Percentiles rank a stretch among this genome's conserved stretches.
phyloP scores from a whole-genome alignment of 2,888 invertebrate genomes.

The Empis livida region DNA sequence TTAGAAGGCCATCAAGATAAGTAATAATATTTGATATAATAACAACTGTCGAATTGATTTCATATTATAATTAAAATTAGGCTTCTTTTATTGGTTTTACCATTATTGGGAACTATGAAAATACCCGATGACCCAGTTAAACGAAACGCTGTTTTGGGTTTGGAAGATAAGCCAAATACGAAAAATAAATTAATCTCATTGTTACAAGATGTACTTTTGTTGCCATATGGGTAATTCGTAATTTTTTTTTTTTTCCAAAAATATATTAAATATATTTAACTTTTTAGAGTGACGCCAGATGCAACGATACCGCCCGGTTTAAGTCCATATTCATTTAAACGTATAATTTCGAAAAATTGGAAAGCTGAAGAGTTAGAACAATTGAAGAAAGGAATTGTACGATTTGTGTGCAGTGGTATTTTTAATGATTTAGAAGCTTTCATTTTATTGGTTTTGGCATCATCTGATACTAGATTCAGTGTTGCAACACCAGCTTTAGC shows the following conservation, averaged over 20 bases:
- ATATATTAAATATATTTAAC: neutral
- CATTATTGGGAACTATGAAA: constrained; percentile 60
- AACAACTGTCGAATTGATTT: neutral
- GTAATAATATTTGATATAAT: constrained; percentile 33
- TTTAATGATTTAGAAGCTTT: constrained; percentile 62
- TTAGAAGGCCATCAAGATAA: constrained; percentile 75
- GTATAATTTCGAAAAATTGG: constrained; percentile 57
- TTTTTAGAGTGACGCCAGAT: constrained; percentile 21
- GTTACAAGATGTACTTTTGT: constrained; percentile 66
- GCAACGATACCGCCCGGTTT: constrained; percentile 57
- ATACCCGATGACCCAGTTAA: constrained; percentile 46
- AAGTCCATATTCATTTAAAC: constrained; percentile 61
- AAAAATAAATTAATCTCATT: constrained; percentile 48
- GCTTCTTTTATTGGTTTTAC: constrained; percentile 66
- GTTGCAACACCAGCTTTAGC: constrained; percentile 80
- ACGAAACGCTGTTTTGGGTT: constrained; percentile 48
- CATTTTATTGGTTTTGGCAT: constrained; percentile 67
- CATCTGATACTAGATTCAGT: constrained; percentile 78
- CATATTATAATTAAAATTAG: no score
- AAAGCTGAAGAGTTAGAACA: constrained; percentile 70
- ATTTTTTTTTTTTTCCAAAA: neutral
- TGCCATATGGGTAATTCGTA: constrained; percentile 66
- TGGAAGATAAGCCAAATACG: constrained; percentile 54
- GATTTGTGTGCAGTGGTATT: constrained; percentile 66
- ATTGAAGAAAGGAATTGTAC: constrained; percentile 65